Evolutionary conservation across 1,140 invertebrate genomes (phyloP), one percentile per base, ranked within the genome.

Genomic region (Pectinophora gossypiella): DNA sequence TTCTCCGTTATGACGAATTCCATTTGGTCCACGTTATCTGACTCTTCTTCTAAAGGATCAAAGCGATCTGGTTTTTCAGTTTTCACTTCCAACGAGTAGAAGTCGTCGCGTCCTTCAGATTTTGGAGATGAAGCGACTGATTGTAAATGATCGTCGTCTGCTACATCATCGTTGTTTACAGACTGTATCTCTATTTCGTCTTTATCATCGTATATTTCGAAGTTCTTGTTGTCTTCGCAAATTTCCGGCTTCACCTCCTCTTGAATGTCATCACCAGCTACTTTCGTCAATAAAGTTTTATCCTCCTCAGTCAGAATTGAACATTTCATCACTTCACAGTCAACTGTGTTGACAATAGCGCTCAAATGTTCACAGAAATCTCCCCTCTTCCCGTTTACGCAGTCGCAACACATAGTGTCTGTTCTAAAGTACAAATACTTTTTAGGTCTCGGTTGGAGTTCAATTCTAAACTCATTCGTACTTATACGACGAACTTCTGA

Each of bases 331-430:
- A 54, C 15, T 13, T 56, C 38, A 6, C 21, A 19, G n/a, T 61
- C 49, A 5, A 38, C 6, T 9, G 16, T 10, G 12, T 54, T 53
- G 5, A 56, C 12, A 1, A 61, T 21, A 16, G 36, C 35, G 3
- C n/a, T 35, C 15, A 61, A 23, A 36, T 61, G 59, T 18, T 46
- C 51, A 35, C 59, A 61, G 12, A 56, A 48, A n/a, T 32, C 15
- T 4, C 54, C 59, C 22, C 36, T 48, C 7, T 13, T 21, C 6
- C 59, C 59, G 3, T 32, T n/a, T 3, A 6, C 18, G 19, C 59
- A 61, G 38, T 61, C 42, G 19, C 59, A 61, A 13, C 54, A 61
- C 48, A 48, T 45, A 0, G 59, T 56, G 18, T 61, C 59, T 21
- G 36, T 51, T 22, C 51, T 56, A 12, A 61, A 54, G 16, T 38